phyloP scores from a whole-genome alignment of 2,888 invertebrate species.

The Apamea crenata region DNA sequence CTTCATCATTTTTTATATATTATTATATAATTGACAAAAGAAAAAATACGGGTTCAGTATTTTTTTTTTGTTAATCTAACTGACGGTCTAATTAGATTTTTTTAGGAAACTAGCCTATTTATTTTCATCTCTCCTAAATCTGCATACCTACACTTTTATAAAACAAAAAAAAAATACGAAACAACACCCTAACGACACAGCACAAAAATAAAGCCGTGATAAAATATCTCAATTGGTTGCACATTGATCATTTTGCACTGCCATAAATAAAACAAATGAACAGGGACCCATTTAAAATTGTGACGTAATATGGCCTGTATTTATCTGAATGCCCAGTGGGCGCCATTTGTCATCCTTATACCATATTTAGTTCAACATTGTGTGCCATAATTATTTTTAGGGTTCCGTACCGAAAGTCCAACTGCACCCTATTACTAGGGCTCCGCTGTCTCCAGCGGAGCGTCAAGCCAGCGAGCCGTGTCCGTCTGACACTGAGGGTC shows the following conservation, averaged over 20 bases:
- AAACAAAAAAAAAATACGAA: neutral
- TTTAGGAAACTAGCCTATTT: too few relatives aligned
- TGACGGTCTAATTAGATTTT: too few relatives aligned
- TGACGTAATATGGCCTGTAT: conserved; percentile 39
- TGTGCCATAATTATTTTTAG: conserved; percentile 40
- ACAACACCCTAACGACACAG: neutral
- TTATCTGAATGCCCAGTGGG: conserved; percentile 43
- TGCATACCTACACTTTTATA: too few relatives aligned
- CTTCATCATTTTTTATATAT: too few relatives aligned
- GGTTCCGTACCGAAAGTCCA: neutral
- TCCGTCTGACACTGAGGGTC: too few relatives aligned
- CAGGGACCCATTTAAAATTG: conserved; percentile 46
- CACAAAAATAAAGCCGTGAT: conserved; percentile 32
- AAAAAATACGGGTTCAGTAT: too few relatives aligned
- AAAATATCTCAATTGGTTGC: conserved; percentile 37
- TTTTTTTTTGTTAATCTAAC: too few relatives aligned
- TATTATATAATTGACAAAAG: too few relatives aligned
- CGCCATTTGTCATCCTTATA: conserved; percentile 55
- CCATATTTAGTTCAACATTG: conserved; percentile 61
- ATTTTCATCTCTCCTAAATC: too few relatives aligned
- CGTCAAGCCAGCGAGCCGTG: too few relatives aligned
- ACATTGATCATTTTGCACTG: conserved; percentile 47
- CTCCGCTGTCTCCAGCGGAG: neutral
- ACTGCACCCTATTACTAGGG: neutral
- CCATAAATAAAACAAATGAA: conserved; percentile 55